Base-by-base conservation (phyloP, 2,113 vertebrate genomes). In the Crotalus helleri region DNA sequence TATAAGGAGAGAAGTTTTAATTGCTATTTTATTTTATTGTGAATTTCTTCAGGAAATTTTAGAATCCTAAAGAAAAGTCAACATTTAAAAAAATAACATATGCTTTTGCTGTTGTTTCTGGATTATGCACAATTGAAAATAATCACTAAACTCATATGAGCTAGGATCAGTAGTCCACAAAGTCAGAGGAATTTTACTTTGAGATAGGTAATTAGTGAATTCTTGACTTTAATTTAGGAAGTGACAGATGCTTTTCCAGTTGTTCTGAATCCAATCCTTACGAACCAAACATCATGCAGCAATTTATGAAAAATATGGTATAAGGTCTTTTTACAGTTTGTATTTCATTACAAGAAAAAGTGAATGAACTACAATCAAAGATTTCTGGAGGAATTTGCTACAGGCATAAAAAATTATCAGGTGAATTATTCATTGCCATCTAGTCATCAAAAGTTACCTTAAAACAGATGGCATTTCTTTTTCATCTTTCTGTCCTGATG, bases 351-450 rank as follows among this genome's bases (percentile, higher is more conserved):
- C 69, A 19, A 81, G 15, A 81, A 81, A 81, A 39, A 21, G 17
- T 74, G 92, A 64, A 58, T 12, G 24, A 2, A 51, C 24, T 87
- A 46, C 33, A 92, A 39, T 61, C 3, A 2, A 87, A 94, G 3
- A 15, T 74, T 2, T 0, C 69, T 39, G 44, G 61, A 93, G 74
- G 81, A 86, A 93, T 86, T 93, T 93, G 88, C 88, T 53, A 53
- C 33, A 86, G 74, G 92, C 44, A 17, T 94, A 95, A 94, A 93
- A 51, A 86, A 23, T 94, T 0, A 44, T 26, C 11, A 88, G 89
- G 91, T 89, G 61, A 85, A 94, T 33, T 0, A 91, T 87, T 94
- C 0, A 29, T 74, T 91, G 55, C 33, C 88, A 91, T 94, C 57
- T 86, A 92, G 13, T 39, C 51, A 91, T 5, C 0, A 89, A 89